Evolutionary conservation across 92 coral and sea anemone genomes (phyloP).

Genomic region (Micromussa lordhowensis): DNA sequence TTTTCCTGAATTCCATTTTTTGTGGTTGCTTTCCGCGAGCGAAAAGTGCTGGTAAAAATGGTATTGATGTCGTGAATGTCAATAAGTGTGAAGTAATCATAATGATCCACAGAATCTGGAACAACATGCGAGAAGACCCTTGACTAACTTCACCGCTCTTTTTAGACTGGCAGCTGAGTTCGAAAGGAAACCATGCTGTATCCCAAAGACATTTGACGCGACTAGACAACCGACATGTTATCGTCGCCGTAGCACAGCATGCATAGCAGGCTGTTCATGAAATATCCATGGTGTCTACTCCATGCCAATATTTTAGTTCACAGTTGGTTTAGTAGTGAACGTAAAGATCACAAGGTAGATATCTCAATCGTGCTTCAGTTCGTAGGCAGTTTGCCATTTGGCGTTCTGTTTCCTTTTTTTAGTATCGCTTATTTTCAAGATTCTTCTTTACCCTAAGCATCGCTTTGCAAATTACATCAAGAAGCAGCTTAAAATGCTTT

Average conservation of each 20-base stretch:
- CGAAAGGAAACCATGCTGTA: not conserved
- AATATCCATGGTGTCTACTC: not conserved
- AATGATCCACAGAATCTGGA: not conserved
- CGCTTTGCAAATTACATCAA: not conserved
- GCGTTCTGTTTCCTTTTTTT: not conserved
- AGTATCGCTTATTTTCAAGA: not conserved
- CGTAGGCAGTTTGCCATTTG: not conserved
- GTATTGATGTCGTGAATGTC: slow-evolving; percentile 8
- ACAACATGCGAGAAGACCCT: not conserved
- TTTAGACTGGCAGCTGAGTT: not conserved
- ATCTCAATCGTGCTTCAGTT: not conserved
- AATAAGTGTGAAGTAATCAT: slow-evolving; percentile 18
- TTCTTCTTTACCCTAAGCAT: not conserved
- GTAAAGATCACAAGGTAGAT: not conserved
- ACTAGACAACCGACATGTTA: not conserved
- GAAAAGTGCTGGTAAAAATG: not conserved
- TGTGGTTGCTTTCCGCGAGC: not conserved
- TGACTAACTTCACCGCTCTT: not conserved
- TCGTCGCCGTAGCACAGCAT: not conserved
- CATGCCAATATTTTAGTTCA: not conserved
- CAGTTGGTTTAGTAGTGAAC: slow-evolving; percentile 8
- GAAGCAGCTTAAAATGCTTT: not conserved
- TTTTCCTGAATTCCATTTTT: not conserved
- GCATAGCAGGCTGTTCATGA: not conserved
- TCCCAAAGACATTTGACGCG: not conserved